Percentiles rank a stretch among this genome's conserved stretches.
Conservation (phyloP, 2,113 vertebrate species). For the Aegotheles bennettii region DNA sequence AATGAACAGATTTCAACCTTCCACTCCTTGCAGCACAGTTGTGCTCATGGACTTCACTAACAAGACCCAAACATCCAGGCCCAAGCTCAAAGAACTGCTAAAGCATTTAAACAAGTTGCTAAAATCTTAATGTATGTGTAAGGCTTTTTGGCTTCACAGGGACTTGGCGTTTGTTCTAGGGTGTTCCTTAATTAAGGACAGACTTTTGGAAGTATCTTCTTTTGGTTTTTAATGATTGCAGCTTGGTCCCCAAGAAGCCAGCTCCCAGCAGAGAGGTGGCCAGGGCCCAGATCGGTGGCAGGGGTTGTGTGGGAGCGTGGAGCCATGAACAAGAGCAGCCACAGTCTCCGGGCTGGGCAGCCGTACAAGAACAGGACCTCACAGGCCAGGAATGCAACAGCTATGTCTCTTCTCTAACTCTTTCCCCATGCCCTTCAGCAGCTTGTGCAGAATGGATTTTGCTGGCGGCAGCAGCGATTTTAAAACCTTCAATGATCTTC, state of each 20-base stretch:
- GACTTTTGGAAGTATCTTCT: background rate
- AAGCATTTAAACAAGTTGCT: background rate
- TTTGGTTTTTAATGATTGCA: background rate
- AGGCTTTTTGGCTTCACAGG: background rate
- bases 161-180: background rate
- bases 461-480: background rate
- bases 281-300: background rate
- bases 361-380: slow-evolving; percentile 31
- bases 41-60: background rate
- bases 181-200: background rate
- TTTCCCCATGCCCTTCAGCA: background rate
- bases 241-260: background rate
- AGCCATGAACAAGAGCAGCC: background rate
- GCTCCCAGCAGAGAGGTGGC: background rate
- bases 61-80: background rate
- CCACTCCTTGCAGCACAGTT: background rate
- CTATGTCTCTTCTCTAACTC: background rate
- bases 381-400: slow-evolving; percentile 45
- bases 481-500: background rate
- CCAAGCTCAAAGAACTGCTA: background rate
- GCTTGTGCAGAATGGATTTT: slow-evolving; percentile 1
- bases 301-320: background rate
- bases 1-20: background rate
- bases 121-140: background rate
- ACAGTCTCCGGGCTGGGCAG: background rate